Conservation (phyloP, 2,888 invertebrate genomes). For the Rhimphoctona megacephalus region DNA sequence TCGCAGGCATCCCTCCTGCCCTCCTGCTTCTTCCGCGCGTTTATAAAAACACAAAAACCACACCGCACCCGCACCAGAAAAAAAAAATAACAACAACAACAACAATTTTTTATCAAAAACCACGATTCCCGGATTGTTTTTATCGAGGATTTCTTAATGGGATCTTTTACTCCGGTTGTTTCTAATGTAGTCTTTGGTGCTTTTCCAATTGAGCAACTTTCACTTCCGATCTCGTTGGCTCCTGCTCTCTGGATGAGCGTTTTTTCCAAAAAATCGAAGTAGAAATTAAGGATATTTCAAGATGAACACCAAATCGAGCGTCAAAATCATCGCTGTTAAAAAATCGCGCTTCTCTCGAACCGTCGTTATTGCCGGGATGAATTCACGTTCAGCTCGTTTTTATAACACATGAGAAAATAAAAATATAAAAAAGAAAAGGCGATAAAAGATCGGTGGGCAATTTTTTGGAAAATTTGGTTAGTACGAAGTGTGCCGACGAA, state of each 20-base stretch:
- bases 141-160: neutral
- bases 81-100: conserved; percentile 84
- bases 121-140: conserved; percentile 20
- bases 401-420: neutral
- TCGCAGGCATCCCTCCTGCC: conserved; percentile 85
- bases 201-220: neutral
- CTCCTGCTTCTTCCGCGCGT: conserved; percentile 72
- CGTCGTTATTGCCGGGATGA: neutral
- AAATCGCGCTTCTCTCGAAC: neutral
- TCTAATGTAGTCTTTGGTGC: neutral
- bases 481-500: conserved; percentile 46
- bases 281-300: neutral
- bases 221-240: conserved; percentile 8
- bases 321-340: conserved; percentile 5
- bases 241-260: neutral
- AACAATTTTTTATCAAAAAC: neutral
- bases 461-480: neutral
- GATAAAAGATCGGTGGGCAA: neutral
- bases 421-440: conserved; percentile 7
- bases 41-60: conserved; percentile 39
- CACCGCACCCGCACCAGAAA: conserved; percentile 85
- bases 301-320: neutral
- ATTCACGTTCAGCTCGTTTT: neutral
- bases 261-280: conserved; percentile 6
- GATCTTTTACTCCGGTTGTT: neutral